Conservation (phyloP, 2,888 invertebrate genomes). For the Eristalis tenax region DNA sequence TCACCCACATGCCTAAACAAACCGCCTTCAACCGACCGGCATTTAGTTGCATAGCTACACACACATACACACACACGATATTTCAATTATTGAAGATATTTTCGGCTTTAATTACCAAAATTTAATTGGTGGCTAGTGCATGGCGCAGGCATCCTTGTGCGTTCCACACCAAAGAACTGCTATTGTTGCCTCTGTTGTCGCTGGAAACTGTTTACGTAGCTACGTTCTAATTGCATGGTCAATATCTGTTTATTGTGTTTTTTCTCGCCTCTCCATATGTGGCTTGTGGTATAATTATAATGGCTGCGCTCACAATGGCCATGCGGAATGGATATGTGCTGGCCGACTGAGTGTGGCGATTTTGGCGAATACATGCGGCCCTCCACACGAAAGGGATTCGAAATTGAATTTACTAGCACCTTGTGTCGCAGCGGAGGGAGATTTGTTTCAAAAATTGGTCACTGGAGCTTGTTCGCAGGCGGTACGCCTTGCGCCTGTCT, state of each 20-base stretch:
- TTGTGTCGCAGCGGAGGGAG: background rate
- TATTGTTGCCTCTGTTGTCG: slow-evolving; percentile 30
- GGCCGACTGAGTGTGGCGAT: background rate
- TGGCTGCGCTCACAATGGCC: slow-evolving; percentile 21
- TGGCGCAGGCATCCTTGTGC: slow-evolving; percentile 8
- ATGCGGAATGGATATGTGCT: background rate
- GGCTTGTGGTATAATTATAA: slow-evolving; percentile 49
- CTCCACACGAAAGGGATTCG: slow-evolving; percentile 31
- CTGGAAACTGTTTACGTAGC: slow-evolving; percentile 32
- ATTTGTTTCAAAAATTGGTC: slow-evolving; percentile 33
- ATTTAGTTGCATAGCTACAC: slow-evolving; percentile 14
- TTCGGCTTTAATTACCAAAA: slow-evolving; percentile 55
- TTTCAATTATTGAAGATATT: slow-evolving; percentile 56
- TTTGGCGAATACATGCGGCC: background rate
- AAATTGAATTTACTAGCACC: slow-evolving; percentile 47
- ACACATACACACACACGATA: background rate
- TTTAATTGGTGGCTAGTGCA: slow-evolving; percentile 50
- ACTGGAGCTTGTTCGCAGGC: slow-evolving; percentile 27
- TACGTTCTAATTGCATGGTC: slow-evolving; percentile 47
- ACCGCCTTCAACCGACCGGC: background rate
- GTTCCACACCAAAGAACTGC: slow-evolving; percentile 29
- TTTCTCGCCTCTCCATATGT: slow-evolving; percentile 28
- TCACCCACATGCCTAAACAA: background rate
- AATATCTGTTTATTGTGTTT: slow-evolving; percentile 44
- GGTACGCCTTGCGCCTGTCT: background rate